These are phyloP conservation scores for Lycaon pictus DNA, from an alignment of 2,113 vertebrate genomes.

Conservation along the genomic window DNA sequence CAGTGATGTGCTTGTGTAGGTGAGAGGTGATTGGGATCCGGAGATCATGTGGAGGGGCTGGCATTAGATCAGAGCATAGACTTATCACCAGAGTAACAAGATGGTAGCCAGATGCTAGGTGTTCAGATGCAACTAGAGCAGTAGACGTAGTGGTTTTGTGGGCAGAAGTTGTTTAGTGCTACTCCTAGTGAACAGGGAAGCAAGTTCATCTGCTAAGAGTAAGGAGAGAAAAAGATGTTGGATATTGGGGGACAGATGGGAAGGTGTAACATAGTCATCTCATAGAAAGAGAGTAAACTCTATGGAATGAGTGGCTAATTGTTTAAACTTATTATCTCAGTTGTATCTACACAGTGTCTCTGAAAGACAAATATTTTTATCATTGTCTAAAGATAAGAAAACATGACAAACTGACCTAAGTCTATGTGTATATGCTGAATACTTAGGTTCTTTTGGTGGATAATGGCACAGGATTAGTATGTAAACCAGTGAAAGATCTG, in stretches of 20 bases:
- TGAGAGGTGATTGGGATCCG: not conserved
- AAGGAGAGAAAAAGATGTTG: not conserved
- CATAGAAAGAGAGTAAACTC: not conserved
- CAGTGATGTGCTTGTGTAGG: not conserved
- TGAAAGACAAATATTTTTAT: not conserved
- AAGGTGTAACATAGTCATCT: not conserved
- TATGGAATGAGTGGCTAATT: not conserved
- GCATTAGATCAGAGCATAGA: too few species aligned
- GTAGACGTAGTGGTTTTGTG: not conserved
- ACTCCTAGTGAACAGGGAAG: not conserved
- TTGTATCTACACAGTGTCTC: not conserved
- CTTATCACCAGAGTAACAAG: not conserved
- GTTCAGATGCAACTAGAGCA: not conserved
- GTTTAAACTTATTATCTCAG: not conserved
- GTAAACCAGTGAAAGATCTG: not conserved
- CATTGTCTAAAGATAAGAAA: not conserved
- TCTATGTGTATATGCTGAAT: not conserved
- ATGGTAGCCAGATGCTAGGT: not conserved
- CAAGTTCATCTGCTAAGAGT: not conserved
- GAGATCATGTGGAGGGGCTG: not conserved
- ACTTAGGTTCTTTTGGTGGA: not conserved
- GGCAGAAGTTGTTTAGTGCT: not conserved
- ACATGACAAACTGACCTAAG: not conserved
- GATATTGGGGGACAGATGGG: not conserved
- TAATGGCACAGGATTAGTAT: not conserved